Evolutionary conservation across 2,888 invertebrate genomes (phyloP).

Genomic region (Germaria angustata): DNA sequence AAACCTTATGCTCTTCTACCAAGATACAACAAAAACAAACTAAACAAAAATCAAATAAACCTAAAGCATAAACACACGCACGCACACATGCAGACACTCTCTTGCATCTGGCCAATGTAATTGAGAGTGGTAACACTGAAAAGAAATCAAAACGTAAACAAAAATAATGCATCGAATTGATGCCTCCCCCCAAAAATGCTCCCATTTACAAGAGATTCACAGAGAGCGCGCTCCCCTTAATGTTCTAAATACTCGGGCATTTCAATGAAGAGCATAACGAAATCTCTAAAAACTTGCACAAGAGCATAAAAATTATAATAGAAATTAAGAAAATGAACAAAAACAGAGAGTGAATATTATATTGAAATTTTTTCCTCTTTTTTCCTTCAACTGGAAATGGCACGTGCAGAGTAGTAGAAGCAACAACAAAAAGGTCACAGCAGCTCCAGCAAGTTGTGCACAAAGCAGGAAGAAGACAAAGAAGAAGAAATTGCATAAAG

Average conservation of each 20-base stretch:
- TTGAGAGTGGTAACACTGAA: not conserved
- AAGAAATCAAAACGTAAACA: conserved; percentile 49
- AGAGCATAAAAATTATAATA: conserved; percentile 50
- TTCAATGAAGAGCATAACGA: conserved; percentile 5
- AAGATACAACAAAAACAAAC: conserved; percentile 29
- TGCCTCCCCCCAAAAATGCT: not conserved
- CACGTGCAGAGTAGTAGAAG: conserved; percentile 57
- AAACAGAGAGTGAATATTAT: conserved; percentile 60
- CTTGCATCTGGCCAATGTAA: not conserved
- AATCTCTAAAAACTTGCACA: not conserved
- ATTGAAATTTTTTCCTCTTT: conserved; percentile 25
- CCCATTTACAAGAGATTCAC: not conserved
- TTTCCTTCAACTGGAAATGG: conserved; percentile 49
- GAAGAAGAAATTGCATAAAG: conserved; percentile 41
- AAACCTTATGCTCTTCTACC: conserved; percentile 33
- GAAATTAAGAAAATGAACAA: conserved; percentile 51
- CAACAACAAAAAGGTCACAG: not conserved
- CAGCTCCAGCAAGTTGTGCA: conserved; percentile 2
- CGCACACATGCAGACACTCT: not conserved
- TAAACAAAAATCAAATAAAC: conserved; percentile 3
- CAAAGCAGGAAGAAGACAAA: conserved; percentile 33
- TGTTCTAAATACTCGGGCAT: not conserved
- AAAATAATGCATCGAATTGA: conserved; percentile 38
- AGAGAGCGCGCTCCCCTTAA: not conserved
- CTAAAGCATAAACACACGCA: not conserved